A percentile compares a stretch with the other conserved stretches of the same genome.
Evolutionary conservation across 2,888 invertebrate species (phyloP).

Genomic region (Caenorhabditis virilis): DNA sequence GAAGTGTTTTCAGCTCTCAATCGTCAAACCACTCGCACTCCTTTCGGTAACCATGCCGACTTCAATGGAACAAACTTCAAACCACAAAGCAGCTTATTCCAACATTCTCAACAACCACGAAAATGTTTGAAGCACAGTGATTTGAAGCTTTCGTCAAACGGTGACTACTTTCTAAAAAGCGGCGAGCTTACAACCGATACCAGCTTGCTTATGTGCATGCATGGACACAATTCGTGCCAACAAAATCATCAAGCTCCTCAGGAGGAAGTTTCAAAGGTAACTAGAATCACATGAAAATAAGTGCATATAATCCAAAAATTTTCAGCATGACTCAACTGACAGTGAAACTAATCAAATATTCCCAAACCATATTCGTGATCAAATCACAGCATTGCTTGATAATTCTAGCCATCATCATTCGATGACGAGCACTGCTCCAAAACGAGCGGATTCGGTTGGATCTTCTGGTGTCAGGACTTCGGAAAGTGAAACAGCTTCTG

Average conservation of each 20-base stretch:
- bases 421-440: constrained; percentile 4
- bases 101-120: constrained; percentile 1
- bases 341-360: constrained; percentile 20
- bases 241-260: constrained; percentile 2
- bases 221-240: constrained; percentile 6
- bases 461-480: constrained; percentile 24
- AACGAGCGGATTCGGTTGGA: constrained; percentile 20
- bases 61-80: too few species aligned
- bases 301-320: background rate
- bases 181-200: constrained; percentile 32
- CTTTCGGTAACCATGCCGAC: too few species aligned
- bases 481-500: constrained; percentile 29
- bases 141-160: constrained; percentile 30
- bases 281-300: background rate
- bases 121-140: constrained; percentile 28
- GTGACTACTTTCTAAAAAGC: constrained; percentile 34
- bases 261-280: background rate
- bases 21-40: too few species aligned
- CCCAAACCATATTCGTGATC: constrained; percentile 31
- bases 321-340: constrained; percentile 17
- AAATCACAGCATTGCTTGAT: constrained; percentile 30
- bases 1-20: too few species aligned
- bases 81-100: constrained; percentile 7
- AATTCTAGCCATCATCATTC: constrained; percentile 28
- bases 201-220: constrained; percentile 33